phyloP scores from a whole-genome alignment of 1,140 invertebrate species.

The Hyposmocoma kahamanoa region DNA sequence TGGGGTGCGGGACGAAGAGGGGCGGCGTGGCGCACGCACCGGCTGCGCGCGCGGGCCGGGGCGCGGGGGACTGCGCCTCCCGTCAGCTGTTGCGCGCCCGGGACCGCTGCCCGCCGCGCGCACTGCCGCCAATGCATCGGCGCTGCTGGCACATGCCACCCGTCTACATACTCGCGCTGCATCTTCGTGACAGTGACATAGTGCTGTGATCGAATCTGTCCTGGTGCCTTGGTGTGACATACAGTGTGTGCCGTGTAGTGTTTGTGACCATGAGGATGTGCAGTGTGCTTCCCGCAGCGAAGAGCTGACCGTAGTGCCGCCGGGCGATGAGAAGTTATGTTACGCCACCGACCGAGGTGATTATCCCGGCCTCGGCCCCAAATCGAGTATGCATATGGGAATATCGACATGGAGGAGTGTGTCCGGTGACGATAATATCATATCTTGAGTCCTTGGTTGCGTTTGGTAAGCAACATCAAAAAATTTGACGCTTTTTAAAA shows the following conservation, averaged over 20 bases:
- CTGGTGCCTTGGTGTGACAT: constrained; percentile 2
- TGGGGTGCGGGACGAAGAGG: constrained; percentile 27
- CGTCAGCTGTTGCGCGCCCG: constrained; percentile 49
- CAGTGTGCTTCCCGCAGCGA: constrained; percentile 41
- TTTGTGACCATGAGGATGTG: constrained; percentile 56
- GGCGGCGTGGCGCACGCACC: constrained; percentile 30
- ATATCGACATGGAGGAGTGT: constrained; percentile 10
- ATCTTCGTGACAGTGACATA: constrained; percentile 23
- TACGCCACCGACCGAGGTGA: constrained; percentile 68
- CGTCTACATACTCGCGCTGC: constrained; percentile 24
- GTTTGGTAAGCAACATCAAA: constrained; percentile 52
- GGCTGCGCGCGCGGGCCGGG: constrained; percentile 41
- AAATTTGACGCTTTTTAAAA: constrained; percentile 58
- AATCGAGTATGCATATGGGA: constrained; percentile 42
- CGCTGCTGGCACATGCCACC: constrained; percentile 51
- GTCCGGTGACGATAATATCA: constrained; percentile 8
- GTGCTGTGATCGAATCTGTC: constrained; percentile 24
- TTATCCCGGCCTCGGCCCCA: constrained; percentile 55
- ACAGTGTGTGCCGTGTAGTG: constrained; percentile 40
- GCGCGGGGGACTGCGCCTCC: constrained; percentile 24
- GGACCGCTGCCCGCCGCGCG: constrained; percentile 65
- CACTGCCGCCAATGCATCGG: constrained; percentile 62
- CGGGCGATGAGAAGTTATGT: constrained; percentile 63
- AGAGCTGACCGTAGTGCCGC: constrained; percentile 56
- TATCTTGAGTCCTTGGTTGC: no score